Evolutionary conservation across 2,888 invertebrate genomes (phyloP).

Genomic region (Dermolepida albohirtum): DNA sequence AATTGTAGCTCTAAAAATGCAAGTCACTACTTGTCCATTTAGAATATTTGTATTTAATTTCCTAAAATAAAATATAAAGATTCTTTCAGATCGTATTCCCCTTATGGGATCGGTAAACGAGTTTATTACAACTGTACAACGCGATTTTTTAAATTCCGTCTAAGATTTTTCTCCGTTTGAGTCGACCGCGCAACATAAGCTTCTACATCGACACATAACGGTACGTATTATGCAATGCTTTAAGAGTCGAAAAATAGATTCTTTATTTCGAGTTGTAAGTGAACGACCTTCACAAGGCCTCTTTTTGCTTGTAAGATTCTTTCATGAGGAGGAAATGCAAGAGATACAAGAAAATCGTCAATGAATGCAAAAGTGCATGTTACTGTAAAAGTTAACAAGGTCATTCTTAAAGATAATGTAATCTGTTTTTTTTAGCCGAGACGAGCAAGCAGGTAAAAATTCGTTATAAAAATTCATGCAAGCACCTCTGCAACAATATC

Average conservation of each 20-base stretch:
- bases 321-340: slow-evolving; percentile 12
- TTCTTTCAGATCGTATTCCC: background rate
- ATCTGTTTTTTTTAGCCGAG: slow-evolving; percentile 20
- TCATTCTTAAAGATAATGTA: slow-evolving; percentile 47
- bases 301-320: slow-evolving; percentile 18
- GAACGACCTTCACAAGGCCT: slow-evolving; percentile 28
- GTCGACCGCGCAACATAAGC: slow-evolving; percentile 12
- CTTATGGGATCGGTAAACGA: slow-evolving; percentile 24
- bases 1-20: background rate
- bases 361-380: slow-evolving; percentile 52
- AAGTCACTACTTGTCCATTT: background rate
- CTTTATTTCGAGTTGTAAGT: slow-evolving; percentile 5
- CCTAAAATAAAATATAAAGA: slow-evolving; percentile 4
- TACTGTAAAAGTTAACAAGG: slow-evolving; percentile 59
- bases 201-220: slow-evolving; percentile 28
- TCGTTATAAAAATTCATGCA: slow-evolving; percentile 10
- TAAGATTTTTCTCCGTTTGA: slow-evolving; percentile 29
- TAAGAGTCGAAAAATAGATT: slow-evolving; percentile 11
- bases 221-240: slow-evolving; percentile 33
- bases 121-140: slow-evolving; percentile 41
- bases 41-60: background rate
- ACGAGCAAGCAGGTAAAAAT: slow-evolving; percentile 21
- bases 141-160: slow-evolving; percentile 37
- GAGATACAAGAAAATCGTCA: slow-evolving; percentile 44
- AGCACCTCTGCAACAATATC: slow-evolving; percentile 18